Base-by-base conservation (phyloP, 2,113 vertebrate genomes). In the Atlantisia rogersi region DNA sequence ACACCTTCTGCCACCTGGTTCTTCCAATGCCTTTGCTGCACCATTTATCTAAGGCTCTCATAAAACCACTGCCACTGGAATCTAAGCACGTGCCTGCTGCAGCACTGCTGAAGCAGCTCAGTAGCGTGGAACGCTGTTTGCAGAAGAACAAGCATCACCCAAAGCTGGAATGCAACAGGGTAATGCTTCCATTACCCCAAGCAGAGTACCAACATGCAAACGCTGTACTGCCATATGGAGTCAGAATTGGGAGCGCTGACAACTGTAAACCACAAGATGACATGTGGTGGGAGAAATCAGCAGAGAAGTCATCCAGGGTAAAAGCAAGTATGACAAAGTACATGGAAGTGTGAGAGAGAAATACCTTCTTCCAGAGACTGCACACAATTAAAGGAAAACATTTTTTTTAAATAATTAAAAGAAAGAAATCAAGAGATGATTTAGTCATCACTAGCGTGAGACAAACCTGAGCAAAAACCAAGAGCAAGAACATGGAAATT, bases 381-480 rank as follows among this genome's bases (percentile, higher is more conserved):
- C n/a, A 89, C 28, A 32, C 1, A 6, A 5, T 73, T 50, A 24
- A 60, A 65, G 28, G 7, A 18, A 55, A 55, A 29, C 5, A 17
- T 44, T 44, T 44, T 12, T n/a, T n/a, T n/a, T n/a, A 46, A 46
- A 46, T 19, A 46, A 46, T 46, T 19, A 48, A 48, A 48, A 22
- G 48, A 31, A 11, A 20, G 2, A 15, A 29, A 79, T 44, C 18
- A 37, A 82, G n/a, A 83, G 14, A 5, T n/a, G 16, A 76, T 12
- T 81, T 55, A 65, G 53, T 12, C 52, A 56, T 18, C 68, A 71
- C 31, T 6, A 94, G 31, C 68, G 26, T 10, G 37, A 81, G 44
- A 79, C 28, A 95, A 94, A 95, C 15, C 52, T 59, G 59, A 93
- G 67, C 25, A 79, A 71, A 94, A 86, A 13, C 6, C 37, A 95